Evolutionary conservation across 2,113 vertebrate genomes (phyloP).

Genomic region (Rhizomys pruinosus): DNA sequence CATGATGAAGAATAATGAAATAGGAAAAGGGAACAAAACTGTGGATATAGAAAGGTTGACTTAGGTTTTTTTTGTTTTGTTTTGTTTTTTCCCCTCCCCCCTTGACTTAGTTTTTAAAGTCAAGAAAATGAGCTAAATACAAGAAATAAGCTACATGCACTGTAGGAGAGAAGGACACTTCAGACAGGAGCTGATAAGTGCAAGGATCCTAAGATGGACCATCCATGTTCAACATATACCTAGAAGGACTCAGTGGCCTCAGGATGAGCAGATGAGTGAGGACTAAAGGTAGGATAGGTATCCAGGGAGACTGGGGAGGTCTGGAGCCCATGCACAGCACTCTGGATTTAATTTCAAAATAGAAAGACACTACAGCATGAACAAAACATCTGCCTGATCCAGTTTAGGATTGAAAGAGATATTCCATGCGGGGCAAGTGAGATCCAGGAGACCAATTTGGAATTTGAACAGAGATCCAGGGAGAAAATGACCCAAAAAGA

Average conservation of each 20-base stretch:
- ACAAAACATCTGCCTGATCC: not conserved
- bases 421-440: not conserved
- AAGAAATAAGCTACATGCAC: not conserved
- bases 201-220: too few species aligned
- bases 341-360: not conserved
- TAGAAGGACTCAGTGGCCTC: not conserved
- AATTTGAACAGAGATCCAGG: not conserved
- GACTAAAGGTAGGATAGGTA: not conserved
- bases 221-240: not conserved
- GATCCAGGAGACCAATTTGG: not conserved
- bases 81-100: too few species aligned
- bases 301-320: not conserved
- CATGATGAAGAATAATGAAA: not conserved
- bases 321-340: not conserved
- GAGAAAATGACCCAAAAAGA: not conserved
- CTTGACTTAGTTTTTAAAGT: not conserved
- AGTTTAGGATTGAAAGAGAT: not conserved
- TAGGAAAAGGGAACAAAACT: not conserved
- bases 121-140: not conserved
- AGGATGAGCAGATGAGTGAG: not conserved
- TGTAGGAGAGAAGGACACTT: not conserved
- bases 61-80: too few species aligned
- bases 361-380: not conserved
- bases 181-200: not conserved
- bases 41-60: not conserved